Evolutionary conservation across 2,888 invertebrate species (phyloP), one percentile per base, ranked within the genome.

Genomic region (Sarcophaga variegata): DNA sequence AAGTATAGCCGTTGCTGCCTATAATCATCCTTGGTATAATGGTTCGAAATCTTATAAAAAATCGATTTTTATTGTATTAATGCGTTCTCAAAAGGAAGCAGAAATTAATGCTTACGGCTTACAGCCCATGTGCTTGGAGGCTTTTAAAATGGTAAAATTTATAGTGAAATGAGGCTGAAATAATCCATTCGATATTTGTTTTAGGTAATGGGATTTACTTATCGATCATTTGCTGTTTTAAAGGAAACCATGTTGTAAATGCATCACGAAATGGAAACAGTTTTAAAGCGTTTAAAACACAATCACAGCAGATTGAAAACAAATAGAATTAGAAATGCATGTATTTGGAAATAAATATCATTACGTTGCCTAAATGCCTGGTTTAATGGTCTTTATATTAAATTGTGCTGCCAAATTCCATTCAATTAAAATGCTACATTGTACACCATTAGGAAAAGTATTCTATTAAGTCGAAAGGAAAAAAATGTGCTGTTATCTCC

Each of bases 51-150:
- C 88, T 1, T 92, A 91, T 80, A 91, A 90, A 62, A 91, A 90
- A 74, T 88, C 88, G 1, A 67, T 92, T 6, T 75, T 90, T 0
- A 88, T 90, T 45, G 88, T 92, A 4, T 89, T 91, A n/a, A 85
- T 89, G 6, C 89, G 91, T 3, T 86, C 90, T 0, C 91, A 92
- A 74, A 89, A 88, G 74, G 89, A 89, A 1, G 88, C 89, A 0
- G 86, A 88, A 37, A 69, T 91, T 2, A 90, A 83, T 54, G 91
- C 92, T 22, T 89, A 89, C 79, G 91, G 91, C 11, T 90, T 89
- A 74, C 81, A 90, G n/a, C 69, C 90, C 0, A 89, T 92, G 5
- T 89, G 90, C 11, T 83, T 90, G 72, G 88, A 88, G 12, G 90
- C 90, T 14, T 92, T 92, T 75, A 89, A 91, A 74, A 85, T 89